These are phyloP conservation scores for Oreochromis tanganicae DNA, from an alignment of 2,113 vertebrate species.

Conservation along the genomic window DNA sequence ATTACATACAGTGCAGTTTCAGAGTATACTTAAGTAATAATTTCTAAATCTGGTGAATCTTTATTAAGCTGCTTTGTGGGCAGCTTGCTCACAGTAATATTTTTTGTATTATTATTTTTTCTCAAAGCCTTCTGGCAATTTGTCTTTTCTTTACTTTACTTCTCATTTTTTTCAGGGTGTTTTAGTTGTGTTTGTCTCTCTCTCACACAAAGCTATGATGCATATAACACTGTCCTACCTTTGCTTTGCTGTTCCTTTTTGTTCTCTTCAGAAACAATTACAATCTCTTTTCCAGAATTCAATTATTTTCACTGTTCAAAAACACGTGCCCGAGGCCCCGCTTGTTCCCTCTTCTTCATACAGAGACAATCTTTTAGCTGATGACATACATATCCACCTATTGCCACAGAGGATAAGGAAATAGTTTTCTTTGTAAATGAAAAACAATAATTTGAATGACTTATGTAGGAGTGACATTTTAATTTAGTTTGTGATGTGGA, in stretches of 20 bases:
- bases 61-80: not conserved
- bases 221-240: not conserved
- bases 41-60: not conserved
- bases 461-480: conserved; percentile 59
- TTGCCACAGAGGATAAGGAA: conserved; percentile 7
- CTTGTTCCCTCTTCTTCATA: conserved; percentile 42
- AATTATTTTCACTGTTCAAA: conserved; percentile 50
- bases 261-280: conserved; percentile 54
- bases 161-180: not conserved
- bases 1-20: not conserved
- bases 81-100: not conserved
- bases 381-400: conserved; percentile 47
- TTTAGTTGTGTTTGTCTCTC: not conserved
- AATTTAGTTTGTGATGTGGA: conserved; percentile 37
- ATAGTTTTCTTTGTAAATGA: conserved; percentile 22
- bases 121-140: not conserved
- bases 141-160: not conserved
- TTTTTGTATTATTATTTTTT: not conserved
- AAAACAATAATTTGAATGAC: conserved; percentile 49
- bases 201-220: not conserved
- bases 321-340: conserved; percentile 30
- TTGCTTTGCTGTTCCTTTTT: not conserved
- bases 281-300: conserved; percentile 57
- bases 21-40: not conserved
- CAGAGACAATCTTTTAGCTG: conserved; percentile 24